A percentile compares a stretch with the other conserved stretches of the same genome.
Conservation (phyloP, 2,113 vertebrate genomes). For the Pachycephala philippinensis region DNA sequence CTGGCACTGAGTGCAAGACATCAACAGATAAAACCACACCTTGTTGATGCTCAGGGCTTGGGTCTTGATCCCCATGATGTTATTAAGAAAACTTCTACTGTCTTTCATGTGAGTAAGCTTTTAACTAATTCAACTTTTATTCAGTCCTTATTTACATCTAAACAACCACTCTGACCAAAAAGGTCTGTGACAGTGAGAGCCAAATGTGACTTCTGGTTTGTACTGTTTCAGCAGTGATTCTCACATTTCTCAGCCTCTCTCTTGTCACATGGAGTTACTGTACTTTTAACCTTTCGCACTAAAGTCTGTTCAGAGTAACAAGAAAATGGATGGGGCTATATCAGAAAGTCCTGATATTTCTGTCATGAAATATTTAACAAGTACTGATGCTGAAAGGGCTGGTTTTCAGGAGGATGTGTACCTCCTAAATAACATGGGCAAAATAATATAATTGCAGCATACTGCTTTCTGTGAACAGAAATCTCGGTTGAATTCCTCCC, state of each 20-base stretch:
- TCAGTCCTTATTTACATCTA: background rate
- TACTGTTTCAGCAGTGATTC: background rate
- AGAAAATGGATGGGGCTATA: background rate
- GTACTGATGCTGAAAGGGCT: background rate
- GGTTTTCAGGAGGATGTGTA: background rate
- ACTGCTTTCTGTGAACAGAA: background rate
- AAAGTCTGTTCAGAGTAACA: background rate
- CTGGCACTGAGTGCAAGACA: background rate
- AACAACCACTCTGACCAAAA: background rate
- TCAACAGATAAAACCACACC: background rate
- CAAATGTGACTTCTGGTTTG: background rate
- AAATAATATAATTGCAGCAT: background rate
- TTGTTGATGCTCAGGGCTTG: background rate
- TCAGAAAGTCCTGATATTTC: background rate
- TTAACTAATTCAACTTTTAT: background rate
- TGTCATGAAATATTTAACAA: background rate
- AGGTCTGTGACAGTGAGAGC: background rate
- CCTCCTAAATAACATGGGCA: background rate
- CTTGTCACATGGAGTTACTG: background rate
- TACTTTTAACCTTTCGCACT: background rate
- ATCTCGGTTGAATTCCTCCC: background rate
- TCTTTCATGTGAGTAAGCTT: background rate
- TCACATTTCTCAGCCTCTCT: background rate
- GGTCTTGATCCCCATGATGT: background rate
- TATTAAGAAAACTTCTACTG: background rate